A percentile compares a stretch with the other conserved stretches of the same genome.
Evolutionary conservation across 2,888 invertebrate species (phyloP).

Genomic region (Panzeria rudis): DNA sequence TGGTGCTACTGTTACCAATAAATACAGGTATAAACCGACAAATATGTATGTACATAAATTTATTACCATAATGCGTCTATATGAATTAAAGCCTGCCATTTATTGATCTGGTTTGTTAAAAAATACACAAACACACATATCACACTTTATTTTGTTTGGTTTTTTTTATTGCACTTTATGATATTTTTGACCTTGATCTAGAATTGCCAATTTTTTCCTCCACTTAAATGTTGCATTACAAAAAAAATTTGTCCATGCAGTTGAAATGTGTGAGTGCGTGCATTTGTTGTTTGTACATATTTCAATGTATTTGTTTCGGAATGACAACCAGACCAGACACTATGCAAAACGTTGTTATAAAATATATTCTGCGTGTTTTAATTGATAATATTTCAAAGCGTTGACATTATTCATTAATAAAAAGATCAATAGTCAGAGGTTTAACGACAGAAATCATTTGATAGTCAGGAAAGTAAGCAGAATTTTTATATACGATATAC

Average conservation of each 20-base stretch:
- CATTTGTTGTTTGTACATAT: neutral
- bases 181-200: constrained; percentile 79
- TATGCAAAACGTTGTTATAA: constrained; percentile 66
- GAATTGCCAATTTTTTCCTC: constrained; percentile 76
- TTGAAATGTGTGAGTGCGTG: neutral
- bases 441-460: neutral
- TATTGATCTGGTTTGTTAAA: constrained; percentile 61
- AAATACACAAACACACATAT: neutral
- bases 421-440: constrained; percentile 44
- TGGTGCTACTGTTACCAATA: constrained; percentile 53
- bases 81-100: constrained; percentile 30
- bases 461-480: no score
- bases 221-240: constrained; percentile 18
- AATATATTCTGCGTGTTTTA: constrained; percentile 68
- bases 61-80: constrained; percentile 38
- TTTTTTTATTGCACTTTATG: constrained; percentile 67
- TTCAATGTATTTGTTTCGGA: constrained; percentile 32
- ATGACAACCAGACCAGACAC: constrained; percentile 51
- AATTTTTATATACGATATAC: no score
- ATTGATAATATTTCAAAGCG: constrained; percentile 69
- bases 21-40: constrained; percentile 5
- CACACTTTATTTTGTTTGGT: constrained; percentile 13
- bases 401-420: constrained; percentile 70
- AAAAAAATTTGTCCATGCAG: neutral
- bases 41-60: neutral